phyloP scores from a whole-genome alignment of 92 coral and sea anemone genomes.

The Heliopora coerulea region DNA sequence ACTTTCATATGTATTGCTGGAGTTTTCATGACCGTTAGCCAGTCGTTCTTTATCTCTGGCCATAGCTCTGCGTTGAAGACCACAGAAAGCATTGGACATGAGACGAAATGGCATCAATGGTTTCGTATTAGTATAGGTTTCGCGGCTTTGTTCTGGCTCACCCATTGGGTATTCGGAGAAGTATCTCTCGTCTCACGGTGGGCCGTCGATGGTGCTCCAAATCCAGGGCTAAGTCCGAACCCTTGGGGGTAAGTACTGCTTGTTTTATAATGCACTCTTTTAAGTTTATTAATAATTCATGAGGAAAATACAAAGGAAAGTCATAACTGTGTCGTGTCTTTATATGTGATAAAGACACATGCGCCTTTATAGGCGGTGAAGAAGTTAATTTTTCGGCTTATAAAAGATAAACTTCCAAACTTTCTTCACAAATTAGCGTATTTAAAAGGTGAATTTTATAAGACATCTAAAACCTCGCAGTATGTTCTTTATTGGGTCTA shows the following conservation, averaged over 20 bases:
- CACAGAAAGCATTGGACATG: conserved; percentile 41
- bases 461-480: too few species aligned
- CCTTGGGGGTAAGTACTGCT: conserved; percentile 99
- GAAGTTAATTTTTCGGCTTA: too few species aligned
- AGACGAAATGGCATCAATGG: conserved; percentile 74
- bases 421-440: too few species aligned
- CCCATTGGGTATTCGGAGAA: conserved; percentile 89
- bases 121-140: conserved; percentile 74
- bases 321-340: too few species aligned
- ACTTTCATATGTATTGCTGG: conserved; percentile 65
- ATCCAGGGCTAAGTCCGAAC: conserved; percentile 80
- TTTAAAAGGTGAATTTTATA: too few species aligned
- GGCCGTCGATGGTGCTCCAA: conserved; percentile 86
- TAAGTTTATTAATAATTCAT: too few species aligned
- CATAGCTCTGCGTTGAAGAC: conserved; percentile 33
- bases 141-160: conserved; percentile 80
- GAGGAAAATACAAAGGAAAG: too few species aligned
- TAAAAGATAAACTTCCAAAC: too few species aligned
- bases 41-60: conserved; percentile 39
- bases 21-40: conserved; percentile 52
- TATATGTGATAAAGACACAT: too few species aligned
- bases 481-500: too few species aligned
- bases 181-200: conserved; percentile 89
- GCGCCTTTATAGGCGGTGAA: too few species aligned
- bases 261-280: too few species aligned